These are phyloP conservation scores for Sphaerophoria taeniata DNA, from an alignment of 2,888 invertebrate genomes.

Conservation along the genomic window DNA sequence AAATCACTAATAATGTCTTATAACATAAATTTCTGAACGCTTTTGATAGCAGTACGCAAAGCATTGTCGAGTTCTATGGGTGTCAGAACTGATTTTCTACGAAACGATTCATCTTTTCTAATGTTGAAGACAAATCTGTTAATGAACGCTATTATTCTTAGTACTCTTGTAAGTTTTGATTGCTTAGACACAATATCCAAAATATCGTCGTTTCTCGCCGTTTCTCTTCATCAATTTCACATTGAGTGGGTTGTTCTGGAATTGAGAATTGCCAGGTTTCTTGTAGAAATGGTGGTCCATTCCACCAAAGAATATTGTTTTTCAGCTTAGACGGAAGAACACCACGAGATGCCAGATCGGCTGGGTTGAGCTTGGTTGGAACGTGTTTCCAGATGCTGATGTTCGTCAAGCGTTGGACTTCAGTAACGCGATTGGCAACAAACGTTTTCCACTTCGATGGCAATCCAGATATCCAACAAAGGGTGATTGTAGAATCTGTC, in stretches of 20 bases:
- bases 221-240: background rate
- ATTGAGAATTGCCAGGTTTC: constrained; percentile 6
- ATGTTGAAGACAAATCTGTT: background rate
- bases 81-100: constrained; percentile 9
- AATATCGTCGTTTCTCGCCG: background rate
- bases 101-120: background rate
- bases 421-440: constrained; percentile 16
- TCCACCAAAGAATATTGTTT: constrained; percentile 42
- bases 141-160: background rate
- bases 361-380: background rate
- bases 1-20: background rate
- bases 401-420: constrained; percentile 26
- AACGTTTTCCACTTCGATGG: constrained; percentile 15
- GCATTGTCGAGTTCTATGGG: background rate
- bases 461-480: constrained; percentile 11
- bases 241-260: background rate
- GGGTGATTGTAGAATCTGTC: constrained; percentile 29
- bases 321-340: constrained; percentile 6
- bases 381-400: constrained; percentile 36
- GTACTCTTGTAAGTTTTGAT: background rate
- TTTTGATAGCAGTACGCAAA: background rate
- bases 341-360: constrained; percentile 49
- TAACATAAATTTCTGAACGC: too few species aligned
- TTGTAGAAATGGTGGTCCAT: constrained; percentile 1
- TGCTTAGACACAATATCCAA: constrained; percentile 9